phyloP scores from a whole-genome alignment of 2,797 vertebrate species.

The Tenualosa ilisha region DNA sequence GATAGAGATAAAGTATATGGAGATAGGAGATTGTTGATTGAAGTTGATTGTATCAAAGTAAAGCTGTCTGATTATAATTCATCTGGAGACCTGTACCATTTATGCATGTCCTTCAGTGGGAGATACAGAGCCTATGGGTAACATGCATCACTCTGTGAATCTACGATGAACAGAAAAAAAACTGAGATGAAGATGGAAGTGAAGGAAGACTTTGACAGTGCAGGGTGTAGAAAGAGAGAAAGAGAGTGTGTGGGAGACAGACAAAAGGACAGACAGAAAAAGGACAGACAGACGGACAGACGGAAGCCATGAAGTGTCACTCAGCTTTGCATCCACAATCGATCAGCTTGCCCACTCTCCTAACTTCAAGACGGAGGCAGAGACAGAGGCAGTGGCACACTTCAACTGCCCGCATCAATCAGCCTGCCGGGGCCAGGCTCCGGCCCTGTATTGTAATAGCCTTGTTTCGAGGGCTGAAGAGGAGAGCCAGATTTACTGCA shows the following conservation, averaged over 20 bases:
- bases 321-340: conserved; percentile 2
- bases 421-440: conserved; percentile 4
- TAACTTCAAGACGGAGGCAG: background rate
- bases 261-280: background rate
- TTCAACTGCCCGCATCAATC: conserved; percentile 48
- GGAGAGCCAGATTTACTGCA: conserved; percentile 53
- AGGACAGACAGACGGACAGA: conserved; percentile 7
- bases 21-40: background rate
- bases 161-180: background rate
- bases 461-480: conserved; percentile 37
- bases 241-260: background rate
- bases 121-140: background rate
- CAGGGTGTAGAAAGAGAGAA: background rate
- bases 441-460: conserved; percentile 45
- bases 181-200: background rate
- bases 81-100: background rate
- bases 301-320: conserved; percentile 22
- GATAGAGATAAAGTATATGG: background rate
- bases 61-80: background rate
- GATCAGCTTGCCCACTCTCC: conserved; percentile 27
- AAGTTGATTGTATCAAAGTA: background rate
- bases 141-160: background rate
- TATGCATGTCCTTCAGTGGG: background rate
- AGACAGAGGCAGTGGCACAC: conserved; percentile 20
- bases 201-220: background rate